Evolutionary conservation across 2,888 invertebrate genomes (phyloP).

Genomic region (Thera obeliscata): DNA sequence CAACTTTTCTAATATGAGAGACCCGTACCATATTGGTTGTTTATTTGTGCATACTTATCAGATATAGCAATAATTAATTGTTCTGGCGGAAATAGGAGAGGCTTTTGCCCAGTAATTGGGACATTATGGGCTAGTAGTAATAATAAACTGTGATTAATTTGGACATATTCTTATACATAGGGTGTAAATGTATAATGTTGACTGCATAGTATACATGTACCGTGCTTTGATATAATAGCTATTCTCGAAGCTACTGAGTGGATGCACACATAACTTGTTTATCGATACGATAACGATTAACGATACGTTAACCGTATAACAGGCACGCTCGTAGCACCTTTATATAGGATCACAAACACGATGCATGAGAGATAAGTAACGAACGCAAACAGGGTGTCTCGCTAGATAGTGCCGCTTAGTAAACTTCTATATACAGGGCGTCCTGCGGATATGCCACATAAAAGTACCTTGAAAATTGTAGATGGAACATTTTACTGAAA

Average conservation of each 20-base stretch:
- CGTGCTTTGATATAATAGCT: background rate
- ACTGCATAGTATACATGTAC: background rate
- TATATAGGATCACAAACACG: conserved; percentile 20
- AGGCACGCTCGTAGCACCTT: conserved; percentile 13
- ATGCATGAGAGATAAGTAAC: conserved; percentile 3
- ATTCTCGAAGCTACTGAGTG: conserved; percentile 15
- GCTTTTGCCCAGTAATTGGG: no score
- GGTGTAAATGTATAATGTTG: background rate
- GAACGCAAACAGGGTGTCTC: conserved; percentile 3
- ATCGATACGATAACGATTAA: conserved; percentile 14
- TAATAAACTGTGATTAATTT: no score
- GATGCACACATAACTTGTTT: conserved; percentile 17
- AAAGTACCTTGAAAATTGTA: no score
- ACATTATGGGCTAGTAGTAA: no score
- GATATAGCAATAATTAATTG: no score
- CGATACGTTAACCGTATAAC: conserved; percentile 12
- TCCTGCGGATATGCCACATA: no score
- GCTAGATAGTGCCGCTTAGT: background rate
- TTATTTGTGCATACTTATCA: no score
- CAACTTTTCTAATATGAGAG: no score
- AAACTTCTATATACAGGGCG: background rate
- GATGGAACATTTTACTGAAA: no score
- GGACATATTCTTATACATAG: no score
- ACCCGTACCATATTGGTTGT: no score
- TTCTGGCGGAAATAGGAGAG: no score